Evolutionary conservation across 2,797 vertebrate genomes (phyloP).

Genomic region (Mallotus villosus): DNA sequence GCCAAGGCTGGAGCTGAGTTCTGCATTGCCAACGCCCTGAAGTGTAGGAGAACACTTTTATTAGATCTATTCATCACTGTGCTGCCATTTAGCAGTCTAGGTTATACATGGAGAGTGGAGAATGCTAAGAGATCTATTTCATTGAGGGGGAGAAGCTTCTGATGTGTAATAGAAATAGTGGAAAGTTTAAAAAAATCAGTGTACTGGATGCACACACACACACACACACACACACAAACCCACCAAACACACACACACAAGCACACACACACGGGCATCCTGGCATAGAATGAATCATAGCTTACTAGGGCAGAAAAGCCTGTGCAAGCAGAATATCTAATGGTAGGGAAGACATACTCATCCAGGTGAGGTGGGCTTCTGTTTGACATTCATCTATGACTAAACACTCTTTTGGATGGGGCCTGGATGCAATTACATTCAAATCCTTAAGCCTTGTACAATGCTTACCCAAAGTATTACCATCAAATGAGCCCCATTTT

Average conservation of each 20-base stretch:
- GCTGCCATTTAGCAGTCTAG: not conserved
- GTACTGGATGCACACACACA: slow-evolving; percentile 17
- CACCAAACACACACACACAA: slow-evolving; percentile 17
- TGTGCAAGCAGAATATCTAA: slow-evolving; percentile 14
- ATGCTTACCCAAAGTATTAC: no score
- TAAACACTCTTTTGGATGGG: not conserved
- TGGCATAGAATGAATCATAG: slow-evolving; percentile 28
- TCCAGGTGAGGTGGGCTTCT: slow-evolving; percentile 1
- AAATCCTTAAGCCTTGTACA: no score
- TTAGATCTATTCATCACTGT: slow-evolving; percentile 48
- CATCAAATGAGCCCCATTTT: no score
- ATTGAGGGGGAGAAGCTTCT: slow-evolving; percentile 20
- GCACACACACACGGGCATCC: slow-evolving; percentile 5
- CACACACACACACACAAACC: slow-evolving; percentile 12
- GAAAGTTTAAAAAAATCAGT: not conserved
- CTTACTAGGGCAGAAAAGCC: slow-evolving; percentile 9
- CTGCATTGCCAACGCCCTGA: slow-evolving; percentile 20
- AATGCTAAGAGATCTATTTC: slow-evolving; percentile 23
- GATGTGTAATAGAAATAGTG: slow-evolving; percentile 26
- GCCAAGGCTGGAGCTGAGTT: slow-evolving; percentile 21
- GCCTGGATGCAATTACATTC: not conserved
- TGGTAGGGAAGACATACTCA: not conserved
- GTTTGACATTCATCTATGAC: slow-evolving; percentile 2
- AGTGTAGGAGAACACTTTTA: slow-evolving; percentile 43
- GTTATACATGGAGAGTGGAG: slow-evolving; percentile 15